Evolutionary conservation across 2,113 vertebrate species (phyloP).

Genomic region (Centropus unirufus): DNA sequence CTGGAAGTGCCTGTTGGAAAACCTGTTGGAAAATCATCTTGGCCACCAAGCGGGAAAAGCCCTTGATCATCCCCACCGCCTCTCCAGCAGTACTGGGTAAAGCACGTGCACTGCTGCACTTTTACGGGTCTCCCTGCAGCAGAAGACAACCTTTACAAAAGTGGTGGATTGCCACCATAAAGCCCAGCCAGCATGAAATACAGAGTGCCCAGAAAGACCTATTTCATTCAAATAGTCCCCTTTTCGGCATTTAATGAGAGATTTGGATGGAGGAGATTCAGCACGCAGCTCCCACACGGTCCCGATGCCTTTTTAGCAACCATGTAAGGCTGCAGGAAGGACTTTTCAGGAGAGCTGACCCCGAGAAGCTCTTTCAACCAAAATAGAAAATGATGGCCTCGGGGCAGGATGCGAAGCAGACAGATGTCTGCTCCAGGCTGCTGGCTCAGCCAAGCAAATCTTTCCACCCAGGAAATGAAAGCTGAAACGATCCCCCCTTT

Average conservation of each 20-base stretch:
- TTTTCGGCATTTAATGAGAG: neutral
- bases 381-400: slow-evolving; percentile 49
- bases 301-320: neutral
- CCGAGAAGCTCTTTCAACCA: slow-evolving; percentile 1
- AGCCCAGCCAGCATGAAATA: neutral
- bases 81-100: neutral
- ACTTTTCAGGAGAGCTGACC: slow-evolving; percentile 11
- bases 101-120: neutral
- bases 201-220: neutral
- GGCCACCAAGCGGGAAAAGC: no score
- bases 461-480: slow-evolving; percentile 62
- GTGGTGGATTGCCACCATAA: neutral
- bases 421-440: slow-evolving; percentile 13
- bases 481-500: neutral
- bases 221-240: neutral
- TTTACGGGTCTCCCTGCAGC: neutral
- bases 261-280: neutral
- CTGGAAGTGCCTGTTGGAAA: neutral
- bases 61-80: neutral
- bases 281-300: neutral
- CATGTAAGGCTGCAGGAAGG: neutral
- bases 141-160: neutral
- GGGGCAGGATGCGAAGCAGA: slow-evolving; percentile 62
- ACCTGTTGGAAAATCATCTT: neutral
- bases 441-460: slow-evolving; percentile 33